phyloP scores from a whole-genome alignment of 2,888 invertebrate species.

The Eugnorisma glareosa region DNA sequence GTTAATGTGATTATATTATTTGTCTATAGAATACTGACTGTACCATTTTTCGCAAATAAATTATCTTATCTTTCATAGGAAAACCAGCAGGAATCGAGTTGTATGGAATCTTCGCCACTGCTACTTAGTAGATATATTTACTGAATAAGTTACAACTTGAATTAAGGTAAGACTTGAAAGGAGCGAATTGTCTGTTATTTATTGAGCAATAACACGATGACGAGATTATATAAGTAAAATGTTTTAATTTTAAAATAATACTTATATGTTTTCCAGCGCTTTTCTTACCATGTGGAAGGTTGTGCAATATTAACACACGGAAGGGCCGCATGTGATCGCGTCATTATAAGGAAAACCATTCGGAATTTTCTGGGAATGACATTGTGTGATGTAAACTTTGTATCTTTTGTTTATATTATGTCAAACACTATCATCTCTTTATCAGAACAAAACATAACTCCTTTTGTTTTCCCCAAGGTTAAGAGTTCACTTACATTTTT shows the following conservation, averaged over 20 bases:
- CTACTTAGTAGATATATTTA: background rate
- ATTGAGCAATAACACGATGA: background rate
- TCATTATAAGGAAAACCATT: constrained; percentile 9
- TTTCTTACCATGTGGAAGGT: background rate
- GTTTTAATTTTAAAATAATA: background rate
- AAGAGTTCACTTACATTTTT: background rate
- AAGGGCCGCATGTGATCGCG: background rate
- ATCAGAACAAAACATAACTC: background rate
- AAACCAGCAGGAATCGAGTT: no score
- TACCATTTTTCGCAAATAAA: no score
- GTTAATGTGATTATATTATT: no score
- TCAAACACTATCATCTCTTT: background rate
- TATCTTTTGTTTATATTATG: background rate
- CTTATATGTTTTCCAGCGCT: background rate
- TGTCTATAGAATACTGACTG: no score
- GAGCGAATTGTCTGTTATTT: background rate
- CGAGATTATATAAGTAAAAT: background rate
- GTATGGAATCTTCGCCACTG: no score
- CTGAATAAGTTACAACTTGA: background rate
- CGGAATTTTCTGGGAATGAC: background rate
- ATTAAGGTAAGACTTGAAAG: background rate
- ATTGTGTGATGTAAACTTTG: background rate
- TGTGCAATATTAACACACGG: background rate
- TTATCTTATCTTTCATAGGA: no score
- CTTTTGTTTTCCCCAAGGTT: background rate